Evolutionary conservation across 2,113 vertebrate genomes (phyloP), one percentile per base, ranked within the genome.

Genomic region (Aegithalos caudatus): DNA sequence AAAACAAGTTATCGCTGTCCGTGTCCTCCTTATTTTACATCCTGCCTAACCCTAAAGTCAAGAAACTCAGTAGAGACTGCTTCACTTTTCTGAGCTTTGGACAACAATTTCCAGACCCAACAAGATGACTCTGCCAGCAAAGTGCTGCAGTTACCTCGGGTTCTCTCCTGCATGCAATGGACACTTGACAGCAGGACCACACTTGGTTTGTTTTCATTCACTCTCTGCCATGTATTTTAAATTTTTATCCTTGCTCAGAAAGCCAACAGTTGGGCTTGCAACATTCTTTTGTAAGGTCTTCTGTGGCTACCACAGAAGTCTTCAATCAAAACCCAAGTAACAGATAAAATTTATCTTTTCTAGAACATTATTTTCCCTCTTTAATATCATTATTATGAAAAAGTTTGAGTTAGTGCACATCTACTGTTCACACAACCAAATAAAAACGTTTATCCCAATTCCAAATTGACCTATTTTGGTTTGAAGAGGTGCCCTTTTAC

Each of bases 131-230:
- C 70, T 67, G 87, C 78, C 87, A 94, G 74, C 4, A 2, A 77
- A 29, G 4, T 29, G 42, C 84, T 82, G 64, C 51, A 14, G 65
- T 50, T 29, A 2, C 94, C 86, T 19, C 0, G 1, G 45, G 54
- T 24, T 76, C 57, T 80, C 35, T 69, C 78, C 82, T 57, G n/a
- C 1, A 0, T 37, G 25, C 33, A 19, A 35, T 54, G 93, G 67
- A 70, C 35, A 7, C 40, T 56, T 35, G 56, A 83, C 67, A 95
- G 88, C 58, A 51, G 44, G 56, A 83, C 48, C 2, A 6, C 18
- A n/a, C 56, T 58, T 20, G 25, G 29, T 81, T 93, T 93, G 90
- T 74, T 96, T 96, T 90, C 64, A 66, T 88, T 93, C 71, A 13
- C 23, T 18, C 51, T 56, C 24, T 62, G 45, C 56, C 60, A 47